Percentiles rank a stretch among this genome's conserved stretches.
These are phyloP conservation scores for Diloba caeruleocephala DNA, from an alignment of 2,888 invertebrate genomes.

Conservation along the genomic window DNA sequence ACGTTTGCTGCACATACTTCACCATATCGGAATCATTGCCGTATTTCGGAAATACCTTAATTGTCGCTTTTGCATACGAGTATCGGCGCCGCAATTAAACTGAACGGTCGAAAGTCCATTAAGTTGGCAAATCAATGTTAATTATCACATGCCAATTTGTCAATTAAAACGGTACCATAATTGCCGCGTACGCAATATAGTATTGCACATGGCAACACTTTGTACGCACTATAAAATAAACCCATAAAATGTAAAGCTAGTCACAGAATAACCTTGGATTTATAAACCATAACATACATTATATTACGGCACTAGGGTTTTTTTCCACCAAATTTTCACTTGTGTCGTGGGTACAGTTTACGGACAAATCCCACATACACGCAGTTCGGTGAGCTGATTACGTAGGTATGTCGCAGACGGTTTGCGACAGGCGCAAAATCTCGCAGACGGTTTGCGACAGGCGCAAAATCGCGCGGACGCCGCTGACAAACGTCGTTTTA, in stretches of 20 bases:
- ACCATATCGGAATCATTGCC: no score
- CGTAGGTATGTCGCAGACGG: no score
- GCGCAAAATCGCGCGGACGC: no score
- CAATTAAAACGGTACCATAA: slow-evolving; percentile 34
- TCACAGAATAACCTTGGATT: slow-evolving; percentile 28
- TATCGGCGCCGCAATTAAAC: slow-evolving; percentile 15
- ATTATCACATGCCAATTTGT: slow-evolving; percentile 28
- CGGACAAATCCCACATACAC: no score
- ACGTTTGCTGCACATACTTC: no score
- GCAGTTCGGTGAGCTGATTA: no score
- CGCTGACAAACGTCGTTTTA: no score
- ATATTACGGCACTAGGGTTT: not conserved
- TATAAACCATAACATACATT: not conserved
- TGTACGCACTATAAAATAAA: slow-evolving; percentile 33
- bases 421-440: no score
- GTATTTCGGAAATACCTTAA: no score
- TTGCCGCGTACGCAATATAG: slow-evolving; percentile 24
- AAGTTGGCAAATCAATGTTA: slow-evolving; percentile 20
- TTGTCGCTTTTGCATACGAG: not conserved
- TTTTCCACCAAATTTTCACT: no score
- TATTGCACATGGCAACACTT: slow-evolving; percentile 27
- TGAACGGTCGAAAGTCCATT: slow-evolving; percentile 22
- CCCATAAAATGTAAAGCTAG: slow-evolving; percentile 12
- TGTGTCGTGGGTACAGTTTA: no score
- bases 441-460: no score